These are phyloP conservation scores for Oxyruncus cristatus DNA, from an alignment of 2,113 vertebrate species.

Conservation along the genomic window DNA sequence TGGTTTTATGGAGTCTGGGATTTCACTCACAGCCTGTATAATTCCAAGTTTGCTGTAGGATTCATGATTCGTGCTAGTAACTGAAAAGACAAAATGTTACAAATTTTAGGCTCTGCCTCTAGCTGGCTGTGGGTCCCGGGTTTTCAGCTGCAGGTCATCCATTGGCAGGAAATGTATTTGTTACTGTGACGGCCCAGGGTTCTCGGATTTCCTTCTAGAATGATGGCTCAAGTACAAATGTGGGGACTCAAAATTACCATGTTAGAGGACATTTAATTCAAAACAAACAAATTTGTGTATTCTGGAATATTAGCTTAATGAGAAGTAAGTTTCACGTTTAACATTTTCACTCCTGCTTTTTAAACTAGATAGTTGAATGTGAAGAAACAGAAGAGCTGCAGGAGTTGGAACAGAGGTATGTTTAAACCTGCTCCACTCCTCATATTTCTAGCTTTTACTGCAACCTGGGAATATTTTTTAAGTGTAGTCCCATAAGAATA, in stretches of 20 bases:
- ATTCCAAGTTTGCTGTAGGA: background rate
- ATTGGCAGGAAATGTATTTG: background rate
- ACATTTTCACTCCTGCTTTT: background rate
- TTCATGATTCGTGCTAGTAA: background rate
- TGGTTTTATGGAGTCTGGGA: background rate
- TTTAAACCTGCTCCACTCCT: background rate
- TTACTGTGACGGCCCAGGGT: background rate
- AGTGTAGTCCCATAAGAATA: background rate
- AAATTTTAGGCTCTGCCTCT: background rate
- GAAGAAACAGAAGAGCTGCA: conserved; percentile 67
- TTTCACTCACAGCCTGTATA: background rate
- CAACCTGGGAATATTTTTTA: background rate
- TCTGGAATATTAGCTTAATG: background rate
- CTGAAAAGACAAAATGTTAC: background rate
- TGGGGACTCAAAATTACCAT: background rate
- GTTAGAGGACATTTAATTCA: background rate
- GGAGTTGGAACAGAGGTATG: conserved; percentile 77
- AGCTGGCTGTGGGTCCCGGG: background rate
- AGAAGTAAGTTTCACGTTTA: background rate
- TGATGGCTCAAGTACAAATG: background rate
- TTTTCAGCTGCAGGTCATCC: background rate
- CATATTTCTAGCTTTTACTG: background rate
- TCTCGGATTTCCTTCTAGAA: background rate
- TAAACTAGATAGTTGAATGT: conserved; percentile 73
- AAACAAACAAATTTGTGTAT: background rate